Evolutionary conservation across 2,888 invertebrate genomes (phyloP).

Genomic region (Erannis defoliaria): DNA sequence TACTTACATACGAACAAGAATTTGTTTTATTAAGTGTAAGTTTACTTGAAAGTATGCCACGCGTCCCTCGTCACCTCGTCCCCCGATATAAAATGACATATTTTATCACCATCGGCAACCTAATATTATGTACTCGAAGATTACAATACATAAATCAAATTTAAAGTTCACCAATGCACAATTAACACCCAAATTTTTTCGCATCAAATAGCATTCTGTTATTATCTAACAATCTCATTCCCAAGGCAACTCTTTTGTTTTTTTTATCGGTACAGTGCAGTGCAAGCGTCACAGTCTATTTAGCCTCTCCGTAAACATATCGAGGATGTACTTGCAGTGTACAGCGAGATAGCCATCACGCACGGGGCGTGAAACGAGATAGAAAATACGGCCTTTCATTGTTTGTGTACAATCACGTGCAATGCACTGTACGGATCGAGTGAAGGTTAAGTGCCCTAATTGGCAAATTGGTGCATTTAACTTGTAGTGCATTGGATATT

Average conservation of each 20-base stretch:
- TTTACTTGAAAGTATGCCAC: too few relatives aligned
- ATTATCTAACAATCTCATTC: slow-evolving; percentile 13
- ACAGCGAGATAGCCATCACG: slow-evolving; percentile 34
- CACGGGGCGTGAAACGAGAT: slow-evolving; percentile 44
- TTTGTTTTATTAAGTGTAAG: too few relatives aligned
- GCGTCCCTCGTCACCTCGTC: too few relatives aligned
- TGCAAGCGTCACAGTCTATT: slow-evolving; percentile 52
- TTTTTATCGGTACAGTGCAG: slow-evolving; percentile 40
- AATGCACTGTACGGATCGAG: slow-evolving; percentile 35
- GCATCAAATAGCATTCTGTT: neutral
- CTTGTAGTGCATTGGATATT: neutral
- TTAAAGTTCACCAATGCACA: neutral
- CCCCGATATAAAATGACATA: too few relatives aligned
- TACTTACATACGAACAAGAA: too few relatives aligned
- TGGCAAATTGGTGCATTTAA: slow-evolving; percentile 38
- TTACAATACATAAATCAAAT: too few relatives aligned
- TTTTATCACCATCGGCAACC: too few relatives aligned
- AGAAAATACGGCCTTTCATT: slow-evolving; percentile 48
- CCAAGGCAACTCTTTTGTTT: slow-evolving; percentile 40
- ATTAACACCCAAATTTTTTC: neutral
- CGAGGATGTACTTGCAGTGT: slow-evolving; percentile 46
- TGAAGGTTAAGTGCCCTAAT: slow-evolving; percentile 41
- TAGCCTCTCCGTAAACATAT: slow-evolving; percentile 55
- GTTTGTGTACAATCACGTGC: slow-evolving; percentile 37
- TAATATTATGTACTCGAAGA: too few relatives aligned